A percentile compares a stretch with the other conserved stretches of the same genome.
Evolutionary conservation across 2,113 vertebrate genomes (phyloP).

Genomic region (Myotis davidii): DNA sequence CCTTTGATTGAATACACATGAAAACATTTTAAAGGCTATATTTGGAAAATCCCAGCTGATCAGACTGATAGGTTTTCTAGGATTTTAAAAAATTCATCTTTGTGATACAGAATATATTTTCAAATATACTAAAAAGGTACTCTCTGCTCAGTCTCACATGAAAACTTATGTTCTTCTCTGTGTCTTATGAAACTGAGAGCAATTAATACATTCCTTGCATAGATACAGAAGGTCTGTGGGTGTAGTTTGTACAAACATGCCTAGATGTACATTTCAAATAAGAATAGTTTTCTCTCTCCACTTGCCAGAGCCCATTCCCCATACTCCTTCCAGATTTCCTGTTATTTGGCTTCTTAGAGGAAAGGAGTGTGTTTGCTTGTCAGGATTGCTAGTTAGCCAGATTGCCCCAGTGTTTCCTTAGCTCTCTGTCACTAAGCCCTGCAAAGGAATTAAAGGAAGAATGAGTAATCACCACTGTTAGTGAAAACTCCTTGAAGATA

Average conservation of each 20-base stretch:
- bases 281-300: conserved; percentile 67
- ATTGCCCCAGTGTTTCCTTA: conserved; percentile 25
- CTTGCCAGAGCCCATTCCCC: conserved; percentile 59
- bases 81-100: conserved; percentile 1
- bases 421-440: neutral
- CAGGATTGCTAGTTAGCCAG: conserved; percentile 56
- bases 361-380: conserved; percentile 43
- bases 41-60: conserved; percentile 54
- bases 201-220: conserved; percentile 74
- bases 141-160: conserved; percentile 58
- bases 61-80: conserved; percentile 16
- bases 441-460: conserved; percentile 43
- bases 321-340: conserved; percentile 69
- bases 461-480: neutral
- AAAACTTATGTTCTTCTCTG: conserved; percentile 76
- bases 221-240: conserved; percentile 77
- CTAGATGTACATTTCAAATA: conserved; percentile 78
- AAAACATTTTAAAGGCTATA: conserved; percentile 55
- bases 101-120: conserved; percentile 59
- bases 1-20: conserved; percentile 47
- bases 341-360: conserved; percentile 58
- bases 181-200: conserved; percentile 72
- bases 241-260: conserved; percentile 76
- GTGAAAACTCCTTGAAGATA: conserved; percentile 44
- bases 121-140: conserved; percentile 62